These are phyloP conservation scores for Parnassius orleans DNA, from an alignment of 2,888 invertebrate species.

Conservation along the genomic window DNA sequence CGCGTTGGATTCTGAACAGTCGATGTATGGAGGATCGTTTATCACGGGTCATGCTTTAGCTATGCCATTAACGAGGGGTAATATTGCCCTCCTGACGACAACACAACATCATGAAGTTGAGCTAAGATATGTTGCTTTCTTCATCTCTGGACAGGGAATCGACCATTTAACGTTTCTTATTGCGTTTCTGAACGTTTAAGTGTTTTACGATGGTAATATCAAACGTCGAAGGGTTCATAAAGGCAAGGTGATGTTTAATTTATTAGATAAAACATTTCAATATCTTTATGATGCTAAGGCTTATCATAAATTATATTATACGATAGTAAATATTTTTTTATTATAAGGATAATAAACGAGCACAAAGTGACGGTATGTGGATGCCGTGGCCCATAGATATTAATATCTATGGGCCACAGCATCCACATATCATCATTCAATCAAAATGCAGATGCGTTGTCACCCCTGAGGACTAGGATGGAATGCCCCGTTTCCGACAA, in stretches of 20 bases:
- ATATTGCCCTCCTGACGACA: slow-evolving; percentile 26
- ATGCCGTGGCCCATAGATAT: too few species aligned
- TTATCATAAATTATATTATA: too few species aligned
- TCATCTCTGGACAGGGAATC: slow-evolving; percentile 15
- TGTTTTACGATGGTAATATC: slow-evolving; percentile 5
- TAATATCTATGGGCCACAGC: too few species aligned
- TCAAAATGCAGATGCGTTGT: too few species aligned
- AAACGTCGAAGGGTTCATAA: neutral
- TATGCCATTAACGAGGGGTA: slow-evolving; percentile 13
- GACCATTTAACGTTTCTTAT: slow-evolving; percentile 19
- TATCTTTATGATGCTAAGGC: too few species aligned
- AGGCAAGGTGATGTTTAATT: neutral
- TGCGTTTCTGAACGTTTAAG: neutral
- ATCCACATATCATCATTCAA: too few species aligned
- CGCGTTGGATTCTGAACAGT: slow-evolving; percentile 7
- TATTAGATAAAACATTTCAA: neutral
- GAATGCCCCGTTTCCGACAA: too few species aligned
- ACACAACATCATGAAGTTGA: slow-evolving; percentile 19
- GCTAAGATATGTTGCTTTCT: slow-evolving; percentile 10
- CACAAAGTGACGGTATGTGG: too few species aligned
- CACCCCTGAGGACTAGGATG: too few species aligned
- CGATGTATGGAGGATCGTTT: slow-evolving; percentile 5
- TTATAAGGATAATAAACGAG: too few species aligned
- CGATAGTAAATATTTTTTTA: too few species aligned
- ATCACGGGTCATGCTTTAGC: slow-evolving; percentile 7